Base-by-base conservation (phyloP, 2,888 invertebrate species). In the Phortica magna region DNA sequence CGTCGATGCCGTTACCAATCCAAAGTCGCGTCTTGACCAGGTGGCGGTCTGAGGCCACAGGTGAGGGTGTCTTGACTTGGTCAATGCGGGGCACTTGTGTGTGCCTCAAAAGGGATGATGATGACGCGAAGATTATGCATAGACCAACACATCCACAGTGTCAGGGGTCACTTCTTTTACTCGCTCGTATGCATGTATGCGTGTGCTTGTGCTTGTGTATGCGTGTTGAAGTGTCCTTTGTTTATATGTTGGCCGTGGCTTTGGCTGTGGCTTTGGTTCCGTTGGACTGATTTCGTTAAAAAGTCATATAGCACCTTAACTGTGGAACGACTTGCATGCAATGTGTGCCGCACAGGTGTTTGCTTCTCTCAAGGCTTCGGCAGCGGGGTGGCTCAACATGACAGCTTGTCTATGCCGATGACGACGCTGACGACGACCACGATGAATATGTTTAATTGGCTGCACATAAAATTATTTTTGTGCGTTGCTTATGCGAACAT, bases 251-350 rank as follows among this genome's bases (percentile, higher is more conserved):
- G 31, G 31, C 31, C 42, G 65, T 76, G 75, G 71, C 72, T 71
- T 77, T 81, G 82, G 71, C 72, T 71, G 77, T 81, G 82, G 81
- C 80, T 77, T 76, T 80, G 83, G 87, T 89, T 87, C 87, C 89
- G 76, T 85, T 80, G 85, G 86, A 87, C 83, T 89, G 89, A 87
- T 89, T 89, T 85, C 81, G 77, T 79, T 70, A 57, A 79, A 82
- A 85, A 89, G 89, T 88, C 88, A 88, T 87, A 83, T 84, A 84
- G 89, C 88, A 89, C 89, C 88, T 89, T 84, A 76, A 67, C 14
- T 14, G 22, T 41, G 74, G 59, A 78, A 42, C 10, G 9, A 1
- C 5, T 61, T 22, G 19, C 4, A 9, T 22, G 19, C 61, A 22
- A 61, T 17, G 22, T 61, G 19, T 67, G 39, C 59, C 39, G 77